Percentiles rank a stretch among this genome's conserved stretches.
phyloP scores from a whole-genome alignment of 2,888 invertebrate genomes.

The Rhingia campestris region DNA sequence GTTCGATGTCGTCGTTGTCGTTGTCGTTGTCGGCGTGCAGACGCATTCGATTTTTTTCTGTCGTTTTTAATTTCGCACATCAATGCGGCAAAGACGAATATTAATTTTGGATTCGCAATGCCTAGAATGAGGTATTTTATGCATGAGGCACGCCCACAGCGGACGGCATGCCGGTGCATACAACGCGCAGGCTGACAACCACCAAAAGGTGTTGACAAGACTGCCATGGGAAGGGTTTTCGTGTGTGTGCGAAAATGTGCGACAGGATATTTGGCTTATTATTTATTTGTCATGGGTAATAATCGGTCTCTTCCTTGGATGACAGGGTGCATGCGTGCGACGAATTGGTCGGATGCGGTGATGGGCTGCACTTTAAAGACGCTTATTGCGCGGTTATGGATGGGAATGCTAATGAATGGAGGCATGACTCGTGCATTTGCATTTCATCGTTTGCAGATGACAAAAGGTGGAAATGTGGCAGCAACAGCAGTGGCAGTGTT shows the following conservation, averaged over 20 bases:
- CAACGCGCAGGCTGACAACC: neutral
- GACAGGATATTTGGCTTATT: conserved; percentile 73
- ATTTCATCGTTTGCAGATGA: conserved; percentile 8
- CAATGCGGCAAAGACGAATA: conserved; percentile 49
- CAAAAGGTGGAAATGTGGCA: neutral
- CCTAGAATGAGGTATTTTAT: conserved; percentile 52
- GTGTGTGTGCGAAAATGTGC: conserved; percentile 24
- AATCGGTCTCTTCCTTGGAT: conserved; percentile 57
- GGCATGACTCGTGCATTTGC: conserved; percentile 32
- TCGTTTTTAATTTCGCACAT: conserved; percentile 57
- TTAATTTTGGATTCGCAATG: conserved; percentile 64
- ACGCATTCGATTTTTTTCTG: conserved; percentile 27
- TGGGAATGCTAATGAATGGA: conserved; percentile 66
- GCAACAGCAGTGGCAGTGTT: neutral
- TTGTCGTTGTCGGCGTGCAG: conserved; percentile 22
- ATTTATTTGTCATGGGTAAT: conserved; percentile 69
- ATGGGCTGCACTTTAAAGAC: conserved; percentile 60
- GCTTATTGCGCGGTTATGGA: conserved; percentile 49
- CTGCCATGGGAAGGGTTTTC: conserved; percentile 27
- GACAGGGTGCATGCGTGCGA: conserved; percentile 45
- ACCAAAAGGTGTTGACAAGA: conserved; percentile 66
- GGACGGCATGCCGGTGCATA: neutral
- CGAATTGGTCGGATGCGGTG: conserved; percentile 44
- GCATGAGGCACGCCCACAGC: conserved; percentile 63
- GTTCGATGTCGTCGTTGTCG: conserved; percentile 24